Conservation (phyloP, 2,888 invertebrate genomes). For the Hypena proboscidalis region DNA sequence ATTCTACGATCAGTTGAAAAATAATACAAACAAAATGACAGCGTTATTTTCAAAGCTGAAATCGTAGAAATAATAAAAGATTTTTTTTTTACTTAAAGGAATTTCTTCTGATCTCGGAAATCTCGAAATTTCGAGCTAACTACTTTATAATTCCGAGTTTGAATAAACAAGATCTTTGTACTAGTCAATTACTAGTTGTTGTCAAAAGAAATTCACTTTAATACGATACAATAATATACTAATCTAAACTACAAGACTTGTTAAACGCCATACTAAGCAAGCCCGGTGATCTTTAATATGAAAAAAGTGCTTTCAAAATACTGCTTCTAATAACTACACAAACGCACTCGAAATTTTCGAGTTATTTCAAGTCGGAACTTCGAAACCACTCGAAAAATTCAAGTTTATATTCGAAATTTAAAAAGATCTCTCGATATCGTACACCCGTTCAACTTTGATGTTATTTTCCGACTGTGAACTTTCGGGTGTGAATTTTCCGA, state of each 20-base stretch:
- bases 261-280: conserved; percentile 49
- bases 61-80: conserved; percentile 58
- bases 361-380: too few relatives aligned
- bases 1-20: conserved; percentile 64
- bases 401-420: too few relatives aligned
- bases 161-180: too few relatives aligned
- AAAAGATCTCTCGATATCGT: too few relatives aligned
- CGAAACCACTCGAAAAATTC: conserved; percentile 35
- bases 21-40: conserved; percentile 32
- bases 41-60: conserved; percentile 65
- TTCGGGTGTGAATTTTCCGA: conserved; percentile 28
- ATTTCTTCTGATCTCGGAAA: conserved; percentile 40
- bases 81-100: conserved; percentile 33
- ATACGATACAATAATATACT: conserved; percentile 46
- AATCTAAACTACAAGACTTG: conserved; percentile 54
- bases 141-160: conserved; percentile 2
- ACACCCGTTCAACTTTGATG: too few relatives aligned
- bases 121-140: conserved; percentile 7
- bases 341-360: conserved; percentile 14
- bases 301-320: conserved; percentile 52
- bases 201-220: conserved; percentile 43
- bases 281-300: conserved; percentile 46
- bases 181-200: conserved; percentile 1
- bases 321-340: conserved; percentile 40
- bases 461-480: background rate